Evolutionary conservation across 2,113 vertebrate species (phyloP).

Genomic region (Sebastes schlegelii): DNA sequence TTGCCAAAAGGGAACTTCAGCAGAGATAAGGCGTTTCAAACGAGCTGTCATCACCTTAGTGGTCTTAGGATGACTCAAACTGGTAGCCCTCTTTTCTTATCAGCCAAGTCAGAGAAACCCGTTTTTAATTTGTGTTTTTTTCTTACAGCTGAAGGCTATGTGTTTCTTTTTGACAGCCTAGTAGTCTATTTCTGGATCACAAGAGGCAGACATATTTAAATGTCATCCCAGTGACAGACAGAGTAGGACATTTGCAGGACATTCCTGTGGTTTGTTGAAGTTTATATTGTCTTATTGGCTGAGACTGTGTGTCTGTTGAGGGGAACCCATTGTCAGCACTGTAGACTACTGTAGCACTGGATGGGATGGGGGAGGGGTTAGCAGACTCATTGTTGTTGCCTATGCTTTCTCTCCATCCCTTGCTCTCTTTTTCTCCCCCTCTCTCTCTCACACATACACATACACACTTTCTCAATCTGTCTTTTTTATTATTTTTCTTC

Average conservation of each 20-base stretch:
- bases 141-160: neutral
- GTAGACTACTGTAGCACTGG: constrained; percentile 47
- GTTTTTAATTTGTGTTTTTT: neutral
- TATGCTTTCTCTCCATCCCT: constrained; percentile 32
- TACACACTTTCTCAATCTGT: neutral
- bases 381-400: constrained; percentile 63
- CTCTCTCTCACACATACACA: neutral
- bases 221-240: neutral
- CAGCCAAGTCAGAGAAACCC: neutral
- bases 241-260: constrained; percentile 15
- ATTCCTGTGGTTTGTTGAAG: constrained; percentile 55
- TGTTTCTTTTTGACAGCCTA: neutral
- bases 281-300: constrained; percentile 40
- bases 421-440: neutral
- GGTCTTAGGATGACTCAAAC: neutral
- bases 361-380: constrained; percentile 72
- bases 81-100: neutral
- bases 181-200: neutral
- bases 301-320: constrained; percentile 14
- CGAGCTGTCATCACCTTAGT: constrained; percentile 2
- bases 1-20: neutral
- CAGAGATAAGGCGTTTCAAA: neutral
- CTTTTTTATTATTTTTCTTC: neutral
- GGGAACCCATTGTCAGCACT: constrained; percentile 67
- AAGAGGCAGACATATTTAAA: constrained; percentile 31